These are phyloP conservation scores for Stegodyphus dumicola DNA, from an alignment of 1,140 invertebrate species.

Conservation along the genomic window DNA sequence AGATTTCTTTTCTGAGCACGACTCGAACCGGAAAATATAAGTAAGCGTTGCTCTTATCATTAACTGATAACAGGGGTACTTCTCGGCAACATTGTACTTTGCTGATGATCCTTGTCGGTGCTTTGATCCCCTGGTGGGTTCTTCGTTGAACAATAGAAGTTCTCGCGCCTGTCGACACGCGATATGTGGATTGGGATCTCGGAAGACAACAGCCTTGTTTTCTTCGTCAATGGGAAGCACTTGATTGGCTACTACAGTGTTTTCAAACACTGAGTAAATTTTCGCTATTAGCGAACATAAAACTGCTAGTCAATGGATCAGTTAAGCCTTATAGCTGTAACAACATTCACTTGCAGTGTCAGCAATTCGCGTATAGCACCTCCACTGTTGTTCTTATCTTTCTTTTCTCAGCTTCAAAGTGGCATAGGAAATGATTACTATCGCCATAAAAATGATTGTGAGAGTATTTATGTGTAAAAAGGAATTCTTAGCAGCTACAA, in stretches of 20 bases:
- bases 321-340: too few relatives aligned
- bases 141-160: conserved; percentile 28
- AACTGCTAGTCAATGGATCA: too few relatives aligned
- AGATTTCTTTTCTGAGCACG: conserved; percentile 53
- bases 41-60: conserved; percentile 31
- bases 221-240: background rate
- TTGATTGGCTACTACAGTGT: background rate
- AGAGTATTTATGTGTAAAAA: too few relatives aligned
- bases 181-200: conserved; percentile 28
- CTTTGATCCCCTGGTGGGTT: conserved; percentile 46
- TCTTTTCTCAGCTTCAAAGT: too few relatives aligned
- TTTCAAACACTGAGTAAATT: conserved; percentile 17
- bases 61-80: conserved; percentile 35
- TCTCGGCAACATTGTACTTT: conserved; percentile 54
- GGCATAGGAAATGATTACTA: too few relatives aligned
- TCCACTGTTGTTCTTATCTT: too few relatives aligned
- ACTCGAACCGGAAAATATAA: conserved; percentile 53
- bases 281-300: background rate
- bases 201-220: conserved; percentile 31
- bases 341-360: too few relatives aligned
- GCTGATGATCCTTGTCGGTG: conserved; percentile 54
- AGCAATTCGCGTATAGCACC: too few relatives aligned
- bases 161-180: conserved; percentile 43
- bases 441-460: too few relatives aligned
- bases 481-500: too few relatives aligned